Evolutionary conservation across 1,140 invertebrate genomes (phyloP), one percentile per base, ranked within the genome.

Genomic region (Euwallacea fornicatus): DNA sequence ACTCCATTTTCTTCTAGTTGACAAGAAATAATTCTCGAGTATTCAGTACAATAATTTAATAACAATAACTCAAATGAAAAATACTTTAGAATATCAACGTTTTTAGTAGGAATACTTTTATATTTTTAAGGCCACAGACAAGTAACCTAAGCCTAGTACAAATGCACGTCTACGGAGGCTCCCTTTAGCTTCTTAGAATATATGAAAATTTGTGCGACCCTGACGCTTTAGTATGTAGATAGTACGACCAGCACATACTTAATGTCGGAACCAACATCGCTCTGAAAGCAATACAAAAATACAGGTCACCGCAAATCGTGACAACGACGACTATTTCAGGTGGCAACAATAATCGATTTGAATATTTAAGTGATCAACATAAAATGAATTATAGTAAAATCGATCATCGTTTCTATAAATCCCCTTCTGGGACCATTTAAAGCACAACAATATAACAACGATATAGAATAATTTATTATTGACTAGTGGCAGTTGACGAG

Each of bases 191-290:
- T 62, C 42, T 33, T 33, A 33, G 4, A 33, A 33, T 33, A 33
- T 33, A 33, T 33, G 21, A 33, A 33, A 33, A 33, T 33, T 33
- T 33, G 21, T 33, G 21, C 21, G 1, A 33, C 21, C 21, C 21
- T 33, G 21, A 33, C 21, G 42, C 59, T 71, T 63, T 78, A 79
- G 66, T 76, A 77, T 46, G 76, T 73, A 67, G 77, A 76, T 60
- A 81, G 75, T 55, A 74, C 75, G 64, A 76, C 77, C 75, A 81
- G 76, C 43, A 80, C 72, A 69, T 81, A 78, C 70, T 78, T 77
- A 59, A 81, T 76, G 55, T 81, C 76, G 47, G 71, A 75, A 61
- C 73, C 61, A 61, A 78, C 74, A 53, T 81, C 77, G 64, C 76
- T 77, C 80, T 81, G 80, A 65, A 79, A 75, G 78, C 43, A 69